phyloP scores from a whole-genome alignment of 1,140 invertebrate species.

The Brachionus plicatilis region DNA sequence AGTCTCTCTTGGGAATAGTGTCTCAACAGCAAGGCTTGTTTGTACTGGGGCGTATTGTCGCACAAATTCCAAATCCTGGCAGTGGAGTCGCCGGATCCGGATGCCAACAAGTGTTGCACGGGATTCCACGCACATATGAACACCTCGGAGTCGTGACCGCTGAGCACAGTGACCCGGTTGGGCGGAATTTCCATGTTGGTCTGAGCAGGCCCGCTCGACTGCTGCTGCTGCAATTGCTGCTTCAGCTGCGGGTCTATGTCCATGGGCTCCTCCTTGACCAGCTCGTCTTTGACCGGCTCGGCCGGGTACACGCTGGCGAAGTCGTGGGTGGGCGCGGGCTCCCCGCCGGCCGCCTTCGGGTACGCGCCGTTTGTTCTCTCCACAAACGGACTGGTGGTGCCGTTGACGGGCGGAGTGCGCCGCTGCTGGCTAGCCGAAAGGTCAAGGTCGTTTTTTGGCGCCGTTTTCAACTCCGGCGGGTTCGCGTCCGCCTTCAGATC shows the following conservation, averaged over 20 bases:
- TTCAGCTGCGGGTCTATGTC: background rate
- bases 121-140: constrained; percentile 99
- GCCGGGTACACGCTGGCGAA: background rate
- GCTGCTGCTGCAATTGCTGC: background rate
- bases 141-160: constrained; percentile 95
- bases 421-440: background rate
- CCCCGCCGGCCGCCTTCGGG: background rate
- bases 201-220: background rate
- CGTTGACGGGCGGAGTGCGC: background rate
- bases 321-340: background rate
- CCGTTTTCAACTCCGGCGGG: background rate
- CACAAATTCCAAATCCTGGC: constrained; percentile 94
- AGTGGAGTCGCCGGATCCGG: constrained; percentile 88
- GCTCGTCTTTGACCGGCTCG: background rate
- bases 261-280: constrained; percentile 17
- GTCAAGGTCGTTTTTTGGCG: background rate
- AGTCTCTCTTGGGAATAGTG: constrained; percentile 78
- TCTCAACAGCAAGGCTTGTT: constrained; percentile 62
- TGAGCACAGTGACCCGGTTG: constrained; percentile 70
- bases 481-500: background rate
- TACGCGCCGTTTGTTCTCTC: background rate
- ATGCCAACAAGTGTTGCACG: constrained; percentile 85
- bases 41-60: constrained; percentile 59
- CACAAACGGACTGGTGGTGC: background rate
- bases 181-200: constrained; percentile 15